Conservation (phyloP, 2,888 invertebrate species). For the Sphecodes monilicornis region DNA sequence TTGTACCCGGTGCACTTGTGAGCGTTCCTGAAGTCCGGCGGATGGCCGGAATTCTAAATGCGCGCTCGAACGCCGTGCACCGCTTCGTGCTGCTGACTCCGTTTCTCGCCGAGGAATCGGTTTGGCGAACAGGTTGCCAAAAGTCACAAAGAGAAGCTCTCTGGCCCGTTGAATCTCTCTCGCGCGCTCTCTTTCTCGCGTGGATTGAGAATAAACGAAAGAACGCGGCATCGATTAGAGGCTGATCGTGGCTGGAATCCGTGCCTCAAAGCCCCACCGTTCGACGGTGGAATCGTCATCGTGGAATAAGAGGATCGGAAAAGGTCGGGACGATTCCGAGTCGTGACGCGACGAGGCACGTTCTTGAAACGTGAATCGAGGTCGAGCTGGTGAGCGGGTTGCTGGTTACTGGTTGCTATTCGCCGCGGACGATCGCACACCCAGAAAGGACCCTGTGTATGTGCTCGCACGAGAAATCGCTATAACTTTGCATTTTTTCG, state of each 20-base stretch:
- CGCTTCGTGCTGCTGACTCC: neutral
- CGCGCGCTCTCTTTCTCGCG: neutral
- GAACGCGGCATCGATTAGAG: constrained; percentile 2
- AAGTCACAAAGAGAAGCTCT: neutral
- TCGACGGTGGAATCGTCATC: constrained; percentile 33
- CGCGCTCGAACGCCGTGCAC: neutral
- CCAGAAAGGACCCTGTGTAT: neutral
- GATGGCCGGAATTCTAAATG: constrained; percentile 55
- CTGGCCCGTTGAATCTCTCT: neutral
- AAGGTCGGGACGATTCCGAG: constrained; percentile 59
- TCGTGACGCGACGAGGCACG: constrained; percentile 60
- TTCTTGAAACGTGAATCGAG: constrained; percentile 68
- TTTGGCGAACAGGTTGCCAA: neutral
- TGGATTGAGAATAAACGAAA: neutral
- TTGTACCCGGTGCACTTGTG: constrained; percentile 72
- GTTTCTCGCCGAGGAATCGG: neutral
- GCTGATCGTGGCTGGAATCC: constrained; percentile 36
- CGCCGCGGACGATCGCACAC: neutral
- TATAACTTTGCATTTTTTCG: neutral
- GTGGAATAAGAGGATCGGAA: constrained; percentile 54
- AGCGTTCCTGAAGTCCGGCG: constrained; percentile 74
- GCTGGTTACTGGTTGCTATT: neutral
- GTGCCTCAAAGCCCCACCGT: constrained; percentile 5
- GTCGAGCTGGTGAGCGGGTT: constrained; percentile 63
- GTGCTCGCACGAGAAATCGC: neutral